phyloP scores from a whole-genome alignment of 2,888 invertebrate species.

The Pammene fasciana region DNA sequence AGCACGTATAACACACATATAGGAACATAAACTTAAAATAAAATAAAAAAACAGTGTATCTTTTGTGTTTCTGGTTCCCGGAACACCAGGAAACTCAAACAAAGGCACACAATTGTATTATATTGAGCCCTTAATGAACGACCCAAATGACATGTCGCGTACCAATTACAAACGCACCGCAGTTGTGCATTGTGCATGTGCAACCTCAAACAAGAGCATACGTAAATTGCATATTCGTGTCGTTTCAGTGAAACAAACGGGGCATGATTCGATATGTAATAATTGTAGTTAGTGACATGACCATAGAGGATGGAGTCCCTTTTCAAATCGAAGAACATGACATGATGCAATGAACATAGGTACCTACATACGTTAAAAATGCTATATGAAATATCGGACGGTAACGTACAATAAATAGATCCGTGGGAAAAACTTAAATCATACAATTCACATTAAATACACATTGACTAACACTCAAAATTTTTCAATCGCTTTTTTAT shows the following conservation, averaged over 20 bases:
- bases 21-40: no score
- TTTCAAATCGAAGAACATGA: no score
- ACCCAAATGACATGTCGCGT: constrained; percentile 22
- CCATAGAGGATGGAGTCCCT: background rate
- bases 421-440: no score
- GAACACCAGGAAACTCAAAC: constrained; percentile 9
- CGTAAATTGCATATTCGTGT: constrained; percentile 57
- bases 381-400: no score
- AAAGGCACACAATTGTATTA: constrained; percentile 1
- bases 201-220: constrained; percentile 43
- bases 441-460: no score
- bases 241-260: constrained; percentile 43
- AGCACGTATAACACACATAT: no score
- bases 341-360: no score
- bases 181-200: constrained; percentile 12
- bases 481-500: no score
- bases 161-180: constrained; percentile 37
- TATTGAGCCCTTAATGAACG: constrained; percentile 29
- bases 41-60: no score
- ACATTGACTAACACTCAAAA: no score
- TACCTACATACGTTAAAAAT: no score
- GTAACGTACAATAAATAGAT: no score
- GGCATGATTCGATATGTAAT: background rate
- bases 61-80: background rate
- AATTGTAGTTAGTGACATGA: background rate